Conservation (phyloP, 2,113 vertebrate genomes). For the Geothlypis trichas region DNA sequence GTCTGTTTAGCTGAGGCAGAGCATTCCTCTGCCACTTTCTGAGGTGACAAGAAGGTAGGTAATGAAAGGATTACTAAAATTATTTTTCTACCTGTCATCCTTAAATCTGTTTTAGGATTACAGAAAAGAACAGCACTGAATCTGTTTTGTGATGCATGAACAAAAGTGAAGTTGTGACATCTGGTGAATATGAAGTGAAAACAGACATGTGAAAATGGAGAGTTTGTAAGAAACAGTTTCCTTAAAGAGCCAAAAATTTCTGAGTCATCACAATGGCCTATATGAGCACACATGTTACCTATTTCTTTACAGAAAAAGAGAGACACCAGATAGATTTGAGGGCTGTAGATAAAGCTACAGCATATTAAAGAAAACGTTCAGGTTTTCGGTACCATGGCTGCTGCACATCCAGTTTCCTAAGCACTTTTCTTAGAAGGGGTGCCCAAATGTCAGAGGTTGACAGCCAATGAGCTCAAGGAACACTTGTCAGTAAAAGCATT, state of each 20-base stretch:
- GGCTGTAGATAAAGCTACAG: neutral
- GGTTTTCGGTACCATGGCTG: neutral
- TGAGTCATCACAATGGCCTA: neutral
- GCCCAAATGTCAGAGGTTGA: neutral
- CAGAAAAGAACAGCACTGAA: conserved; percentile 8
- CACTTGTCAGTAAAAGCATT: neutral
- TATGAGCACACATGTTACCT: neutral
- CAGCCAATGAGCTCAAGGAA: neutral
- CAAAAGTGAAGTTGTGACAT: conserved; percentile 30
- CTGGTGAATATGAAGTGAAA: conserved; percentile 34
- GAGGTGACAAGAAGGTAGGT: neutral
- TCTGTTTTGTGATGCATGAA: conserved; percentile 28
- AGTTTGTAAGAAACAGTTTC: neutral
- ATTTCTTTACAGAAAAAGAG: neutral
- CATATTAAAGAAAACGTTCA: neutral
- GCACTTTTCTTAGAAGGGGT: neutral
- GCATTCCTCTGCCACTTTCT: neutral
- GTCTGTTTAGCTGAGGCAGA: neutral
- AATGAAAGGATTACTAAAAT: conserved; percentile 27
- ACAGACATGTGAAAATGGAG: neutral
- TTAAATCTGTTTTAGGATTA: conserved; percentile 30
- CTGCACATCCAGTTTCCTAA: neutral
- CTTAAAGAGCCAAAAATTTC: neutral
- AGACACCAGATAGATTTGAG: neutral
- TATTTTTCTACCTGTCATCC: conserved; percentile 25